Evolutionary conservation across 2,797 vertebrate species (phyloP).

Genomic region (Labroides dimidiatus): DNA sequence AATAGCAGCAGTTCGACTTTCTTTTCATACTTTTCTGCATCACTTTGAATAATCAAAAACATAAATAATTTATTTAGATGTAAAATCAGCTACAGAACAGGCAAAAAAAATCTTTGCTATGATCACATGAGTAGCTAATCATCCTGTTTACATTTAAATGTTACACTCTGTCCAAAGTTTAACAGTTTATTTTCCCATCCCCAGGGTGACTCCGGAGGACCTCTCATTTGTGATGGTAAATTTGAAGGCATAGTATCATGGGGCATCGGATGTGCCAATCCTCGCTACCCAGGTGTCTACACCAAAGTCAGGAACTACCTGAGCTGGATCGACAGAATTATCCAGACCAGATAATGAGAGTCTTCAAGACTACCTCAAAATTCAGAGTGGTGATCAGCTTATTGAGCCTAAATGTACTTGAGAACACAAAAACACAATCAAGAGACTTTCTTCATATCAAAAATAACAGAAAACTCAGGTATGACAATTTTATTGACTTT

Average conservation of each 20-base stretch:
- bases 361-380: conserved; percentile 4
- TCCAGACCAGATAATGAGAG: conserved; percentile 41
- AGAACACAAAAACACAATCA: background rate
- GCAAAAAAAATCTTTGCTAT: too few species aligned
- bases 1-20: background rate
- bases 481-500: background rate
- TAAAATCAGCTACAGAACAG: too few species aligned
- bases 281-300: conserved; percentile 85
- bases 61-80: too few species aligned
- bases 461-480: background rate
- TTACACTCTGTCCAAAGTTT: background rate
- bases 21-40: too few species aligned
- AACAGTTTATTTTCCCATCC: conserved; percentile 4
- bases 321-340: conserved; percentile 78
- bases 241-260: conserved; percentile 87
- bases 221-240: conserved; percentile 80
- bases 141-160: background rate
- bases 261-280: conserved; percentile 83
- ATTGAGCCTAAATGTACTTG: background rate
- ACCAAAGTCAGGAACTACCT: conserved; percentile 82
- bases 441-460: background rate
- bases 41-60: too few species aligned
- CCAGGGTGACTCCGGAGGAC: conserved; percentile 88
- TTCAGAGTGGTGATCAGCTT: conserved; percentile 15
- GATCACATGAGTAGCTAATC: too few species aligned